Percentiles rank a stretch among this genome's conserved stretches.
Evolutionary conservation across 92 coral and sea anemone genomes (phyloP).

Genomic region (Paramuricea clavata): DNA sequence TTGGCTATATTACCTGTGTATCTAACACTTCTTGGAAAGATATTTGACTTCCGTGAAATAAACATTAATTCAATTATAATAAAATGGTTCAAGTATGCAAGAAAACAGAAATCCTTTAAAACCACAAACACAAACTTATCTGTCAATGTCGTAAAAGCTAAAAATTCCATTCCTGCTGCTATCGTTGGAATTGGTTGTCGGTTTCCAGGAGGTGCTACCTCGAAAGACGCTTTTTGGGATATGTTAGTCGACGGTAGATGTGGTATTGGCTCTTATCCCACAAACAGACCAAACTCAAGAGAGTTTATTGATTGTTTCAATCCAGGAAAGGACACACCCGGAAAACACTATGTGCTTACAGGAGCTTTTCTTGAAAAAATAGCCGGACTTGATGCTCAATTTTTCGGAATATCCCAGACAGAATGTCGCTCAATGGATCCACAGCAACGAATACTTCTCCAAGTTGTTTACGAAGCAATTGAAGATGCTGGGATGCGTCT

Average conservation of each 20-base stretch:
- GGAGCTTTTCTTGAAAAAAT: conserved; percentile 61
- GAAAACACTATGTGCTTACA: conserved; percentile 58
- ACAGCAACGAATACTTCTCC: conserved; percentile 67
- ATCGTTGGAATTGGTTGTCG: conserved; percentile 66
- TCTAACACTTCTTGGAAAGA: conserved; percentile 25
- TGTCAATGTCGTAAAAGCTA: too few relatives aligned
- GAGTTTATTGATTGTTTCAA: conserved; percentile 28
- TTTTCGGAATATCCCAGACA: conserved; percentile 63
- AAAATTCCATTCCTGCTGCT: too few relatives aligned
- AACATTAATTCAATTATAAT: too few relatives aligned
- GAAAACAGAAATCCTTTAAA: background rate
- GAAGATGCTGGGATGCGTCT: conserved; percentile 70
- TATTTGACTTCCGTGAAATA: too few relatives aligned
- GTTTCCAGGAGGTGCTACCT: conserved; percentile 51
- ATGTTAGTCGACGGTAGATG: conserved; percentile 63
- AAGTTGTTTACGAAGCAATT: conserved; percentile 70
- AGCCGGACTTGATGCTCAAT: conserved; percentile 51
- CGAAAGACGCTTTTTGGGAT: conserved; percentile 67
- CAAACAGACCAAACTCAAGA: conserved; percentile 40
- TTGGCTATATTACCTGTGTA: conserved; percentile 52
- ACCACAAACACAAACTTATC: too few relatives aligned
- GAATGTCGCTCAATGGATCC: conserved; percentile 68
- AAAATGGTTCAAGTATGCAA: too few relatives aligned
- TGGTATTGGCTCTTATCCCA: conserved; percentile 52
- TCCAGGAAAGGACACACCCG: conserved; percentile 56